phyloP scores from a whole-genome alignment of 1,140 invertebrate genomes.

The Drosophila triauraria region DNA sequence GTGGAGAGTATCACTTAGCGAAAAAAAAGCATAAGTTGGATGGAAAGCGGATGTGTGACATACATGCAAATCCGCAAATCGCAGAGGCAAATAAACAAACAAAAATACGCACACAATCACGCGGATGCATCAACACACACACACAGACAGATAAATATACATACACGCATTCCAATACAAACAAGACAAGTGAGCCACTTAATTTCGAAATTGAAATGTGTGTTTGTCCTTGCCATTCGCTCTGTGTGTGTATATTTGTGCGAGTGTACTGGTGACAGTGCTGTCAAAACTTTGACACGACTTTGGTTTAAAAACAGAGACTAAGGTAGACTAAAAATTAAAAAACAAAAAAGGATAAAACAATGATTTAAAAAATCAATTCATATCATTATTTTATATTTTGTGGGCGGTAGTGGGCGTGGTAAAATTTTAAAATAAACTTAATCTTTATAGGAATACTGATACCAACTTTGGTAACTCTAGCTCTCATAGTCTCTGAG shows the following conservation, averaged over 20 bases:
- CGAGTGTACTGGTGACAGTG: background rate
- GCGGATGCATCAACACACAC: constrained; percentile 41
- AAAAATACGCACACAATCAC: constrained; percentile 23
- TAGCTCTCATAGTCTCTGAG: no score
- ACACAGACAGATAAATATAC: constrained; percentile 10
- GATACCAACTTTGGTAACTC: no score
- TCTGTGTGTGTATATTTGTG: constrained; percentile 22
- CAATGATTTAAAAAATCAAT: no score
- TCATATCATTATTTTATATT: no score
- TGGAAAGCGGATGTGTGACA: constrained; percentile 64
- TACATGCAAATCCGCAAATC: constrained; percentile 36
- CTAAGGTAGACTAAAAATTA: no score
- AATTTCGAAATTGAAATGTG: constrained; percentile 80
- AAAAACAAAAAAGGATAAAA: background rate
- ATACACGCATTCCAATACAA: constrained; percentile 50
- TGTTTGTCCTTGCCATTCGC: constrained; percentile 48
- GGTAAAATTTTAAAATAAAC: no score
- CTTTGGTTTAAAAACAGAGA: background rate
- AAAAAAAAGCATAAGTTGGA: constrained; percentile 44
- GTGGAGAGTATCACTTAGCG: constrained; percentile 2
- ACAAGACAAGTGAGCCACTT: constrained; percentile 75
- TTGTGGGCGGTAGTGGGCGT: no score
- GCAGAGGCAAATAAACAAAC: constrained; percentile 8
- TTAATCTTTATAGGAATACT: no score
- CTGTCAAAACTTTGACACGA: background rate